phyloP scores from a whole-genome alignment of 2,113 vertebrate genomes.

The Varanus komodoensis region DNA sequence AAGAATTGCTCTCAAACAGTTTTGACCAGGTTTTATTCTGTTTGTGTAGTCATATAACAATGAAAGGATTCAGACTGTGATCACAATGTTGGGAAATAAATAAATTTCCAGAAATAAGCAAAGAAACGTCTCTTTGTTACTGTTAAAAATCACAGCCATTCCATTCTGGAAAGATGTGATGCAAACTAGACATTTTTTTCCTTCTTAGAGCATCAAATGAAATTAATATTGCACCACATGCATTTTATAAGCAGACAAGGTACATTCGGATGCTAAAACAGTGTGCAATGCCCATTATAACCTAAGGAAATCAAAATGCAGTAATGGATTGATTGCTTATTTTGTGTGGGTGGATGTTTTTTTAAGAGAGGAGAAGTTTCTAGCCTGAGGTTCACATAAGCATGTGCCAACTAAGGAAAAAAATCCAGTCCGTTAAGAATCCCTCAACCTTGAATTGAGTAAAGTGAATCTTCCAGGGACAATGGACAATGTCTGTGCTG shows the following conservation, averaged over 20 bases:
- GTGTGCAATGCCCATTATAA: not conserved
- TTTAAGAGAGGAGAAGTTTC: not conserved
- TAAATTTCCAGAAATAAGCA: conserved; percentile 22
- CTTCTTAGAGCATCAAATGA: conserved; percentile 47
- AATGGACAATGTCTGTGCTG: not conserved
- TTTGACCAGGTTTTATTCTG: conserved; percentile 13
- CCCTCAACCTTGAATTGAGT: not conserved
- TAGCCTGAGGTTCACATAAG: not conserved
- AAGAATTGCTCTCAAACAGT: conserved; percentile 31
- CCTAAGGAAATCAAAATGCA: conserved; percentile 3
- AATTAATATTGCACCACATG: conserved; percentile 30
- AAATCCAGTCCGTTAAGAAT: not conserved
- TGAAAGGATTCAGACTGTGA: conserved; percentile 48
- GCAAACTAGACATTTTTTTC: conserved; percentile 24
- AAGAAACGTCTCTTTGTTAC: not conserved
- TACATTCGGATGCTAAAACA: conserved; percentile 43
- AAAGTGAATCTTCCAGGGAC: no score
- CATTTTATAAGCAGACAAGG: conserved; percentile 43
- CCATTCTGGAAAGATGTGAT: conserved; percentile 9
- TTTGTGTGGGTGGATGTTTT: not conserved
- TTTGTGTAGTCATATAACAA: conserved; percentile 34
- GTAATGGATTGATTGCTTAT: not conserved
- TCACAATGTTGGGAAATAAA: conserved; percentile 44
- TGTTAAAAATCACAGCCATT: conserved; percentile 19
- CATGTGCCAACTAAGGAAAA: not conserved